Base-by-base conservation (phyloP, 2,888 invertebrate genomes). In the Yponomeuta evonymella region DNA sequence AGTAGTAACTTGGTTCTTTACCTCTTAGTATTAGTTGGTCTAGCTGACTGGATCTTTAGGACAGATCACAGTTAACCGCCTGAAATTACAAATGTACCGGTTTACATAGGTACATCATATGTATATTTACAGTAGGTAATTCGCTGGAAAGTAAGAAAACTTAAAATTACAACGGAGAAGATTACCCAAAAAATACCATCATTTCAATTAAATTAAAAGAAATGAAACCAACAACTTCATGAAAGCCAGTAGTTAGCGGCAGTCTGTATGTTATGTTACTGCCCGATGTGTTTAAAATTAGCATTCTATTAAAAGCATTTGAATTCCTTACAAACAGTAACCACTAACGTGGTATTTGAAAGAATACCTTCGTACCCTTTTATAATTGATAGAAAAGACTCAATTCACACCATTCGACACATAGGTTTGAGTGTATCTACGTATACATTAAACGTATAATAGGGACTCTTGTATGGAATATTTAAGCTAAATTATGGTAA, bases 221-320 rank as follows among this genome's bases (percentile, higher is more conserved):
- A 29, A 12, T 2, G 5, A 51, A 30, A 33, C 62, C 43, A 43
- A 62, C 11, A 43, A 36, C 62, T 62, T n/a, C 30, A 63, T 62
- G 23, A 48, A 43, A 62, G 48, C 63, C 36, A 48, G 36, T 64
- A 64, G 65, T 43, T 29, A 48, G 62, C 36, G 63, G 65, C 48
- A 36, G 64, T 58, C 23, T 43, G 36, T 63, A 12, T 63, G 65
- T 43, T 43, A 23, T 23, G 69, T 70, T 62, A 70, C 73, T 71
- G 71, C 79, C 78, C 79, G 80, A 80, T 81, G 81, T 77, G 72
- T 79, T 83, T 86, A 87, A 81, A 83, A 83, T 81, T 89, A 88
- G 83, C 79, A 76, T 75, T 81, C 85, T 86, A 86, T 85, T 83
- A 85, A 83, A 84, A 86, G 83, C 80, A 80, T 76, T 77, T 77